Percentiles rank a stretch among this genome's conserved stretches.
Conservation (phyloP, 2,888 invertebrate genomes). For the Diaprepes abbreviatus region DNA sequence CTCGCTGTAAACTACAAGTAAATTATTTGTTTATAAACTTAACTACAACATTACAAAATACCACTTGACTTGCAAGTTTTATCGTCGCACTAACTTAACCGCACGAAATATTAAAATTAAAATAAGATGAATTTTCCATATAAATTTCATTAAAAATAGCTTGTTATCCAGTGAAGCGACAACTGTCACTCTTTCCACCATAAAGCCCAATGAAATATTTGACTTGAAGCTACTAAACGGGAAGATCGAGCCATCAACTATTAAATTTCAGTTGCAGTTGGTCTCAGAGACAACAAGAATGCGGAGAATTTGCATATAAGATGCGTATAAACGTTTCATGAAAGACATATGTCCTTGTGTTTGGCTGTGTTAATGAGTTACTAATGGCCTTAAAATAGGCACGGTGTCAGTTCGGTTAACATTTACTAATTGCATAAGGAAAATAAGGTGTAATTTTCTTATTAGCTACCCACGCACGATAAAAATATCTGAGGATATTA, state of each 20-base stretch:
- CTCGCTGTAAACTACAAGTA: too few species aligned
- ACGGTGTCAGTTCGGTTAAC: conserved; percentile 24
- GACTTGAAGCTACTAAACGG: conserved; percentile 26
- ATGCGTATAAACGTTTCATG: conserved; percentile 43
- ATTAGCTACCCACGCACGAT: not conserved
- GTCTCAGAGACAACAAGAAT: conserved; percentile 51
- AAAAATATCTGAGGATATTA: too few species aligned
- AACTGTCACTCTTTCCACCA: conserved; percentile 23
- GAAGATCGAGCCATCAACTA: conserved; percentile 35
- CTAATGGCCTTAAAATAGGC: conserved; percentile 36
- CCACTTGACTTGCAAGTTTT: too few species aligned
- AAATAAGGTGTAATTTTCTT: not conserved
- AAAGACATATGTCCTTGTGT: conserved; percentile 43
- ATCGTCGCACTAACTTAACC: too few species aligned
- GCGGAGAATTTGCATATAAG: conserved; percentile 53
- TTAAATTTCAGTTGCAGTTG: conserved; percentile 42
- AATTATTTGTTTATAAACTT: too few species aligned
- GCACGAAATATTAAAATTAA: conserved; percentile 16
- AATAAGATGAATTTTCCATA: not conserved
- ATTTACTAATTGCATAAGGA: conserved; percentile 25
- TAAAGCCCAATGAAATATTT: conserved; percentile 36
- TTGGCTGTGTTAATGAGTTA: conserved; percentile 36
- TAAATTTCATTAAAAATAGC: conserved; percentile 23
- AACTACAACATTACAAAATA: too few species aligned
- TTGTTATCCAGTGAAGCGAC: conserved; percentile 21